These are phyloP conservation scores for Habroteleia sp. DNA, from an alignment of 2,888 invertebrate species.

Conservation along the genomic window DNA sequence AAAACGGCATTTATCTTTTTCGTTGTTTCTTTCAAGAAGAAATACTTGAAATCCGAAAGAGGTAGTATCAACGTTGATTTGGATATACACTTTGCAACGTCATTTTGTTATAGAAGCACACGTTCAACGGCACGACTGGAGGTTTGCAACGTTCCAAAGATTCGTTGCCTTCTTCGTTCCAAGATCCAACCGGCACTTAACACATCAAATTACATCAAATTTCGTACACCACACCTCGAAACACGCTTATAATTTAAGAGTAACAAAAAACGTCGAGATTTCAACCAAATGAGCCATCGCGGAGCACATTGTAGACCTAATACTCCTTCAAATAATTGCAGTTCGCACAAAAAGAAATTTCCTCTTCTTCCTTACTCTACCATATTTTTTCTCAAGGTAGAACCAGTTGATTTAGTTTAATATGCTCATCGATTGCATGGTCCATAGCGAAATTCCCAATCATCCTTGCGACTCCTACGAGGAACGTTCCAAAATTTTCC, in stretches of 20 bases:
- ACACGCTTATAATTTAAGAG: constrained; percentile 27
- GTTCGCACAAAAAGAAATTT: constrained; percentile 1
- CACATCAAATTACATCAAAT: constrained; percentile 26
- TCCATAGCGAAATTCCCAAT: constrained; percentile 44
- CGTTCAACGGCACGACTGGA: too few species aligned
- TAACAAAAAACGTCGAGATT: constrained; percentile 16
- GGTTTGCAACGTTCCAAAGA: too few species aligned
- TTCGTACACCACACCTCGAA: constrained; percentile 16
- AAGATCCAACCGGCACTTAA: constrained; percentile 31
- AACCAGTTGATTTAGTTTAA: constrained; percentile 18
- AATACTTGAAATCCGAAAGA: too few species aligned
- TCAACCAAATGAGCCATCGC: constrained; percentile 9
- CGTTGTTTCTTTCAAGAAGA: too few species aligned
- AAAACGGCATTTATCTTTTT: too few species aligned
- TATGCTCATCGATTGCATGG: constrained; percentile 48
- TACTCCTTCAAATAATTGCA: constrained; percentile 11
- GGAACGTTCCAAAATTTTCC: constrained; percentile 28
- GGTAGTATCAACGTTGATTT: too few species aligned
- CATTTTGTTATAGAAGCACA: too few species aligned
- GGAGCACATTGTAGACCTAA: neutral
- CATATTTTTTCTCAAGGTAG: neutral
- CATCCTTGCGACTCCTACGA: constrained; percentile 17
- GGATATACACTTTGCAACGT: too few species aligned
- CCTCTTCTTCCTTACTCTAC: neutral
- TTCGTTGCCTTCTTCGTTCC: too few species aligned